These are phyloP conservation scores for Operophtera brumata DNA, from an alignment of 2,888 invertebrate genomes.

Conservation along the genomic window DNA sequence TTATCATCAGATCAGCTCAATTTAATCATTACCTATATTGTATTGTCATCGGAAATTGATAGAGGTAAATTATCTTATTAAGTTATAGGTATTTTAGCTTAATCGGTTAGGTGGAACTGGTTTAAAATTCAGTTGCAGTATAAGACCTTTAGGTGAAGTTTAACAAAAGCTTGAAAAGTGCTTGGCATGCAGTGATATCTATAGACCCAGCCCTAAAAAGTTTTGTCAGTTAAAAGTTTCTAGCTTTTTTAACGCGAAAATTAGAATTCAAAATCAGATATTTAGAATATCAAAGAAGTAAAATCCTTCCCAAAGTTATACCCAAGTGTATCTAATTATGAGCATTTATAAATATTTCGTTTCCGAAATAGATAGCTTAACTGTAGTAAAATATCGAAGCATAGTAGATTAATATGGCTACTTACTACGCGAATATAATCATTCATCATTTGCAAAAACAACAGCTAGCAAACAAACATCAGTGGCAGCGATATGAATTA, in stretches of 20 bases:
- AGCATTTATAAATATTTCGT: not conserved
- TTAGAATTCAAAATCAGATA: too few species aligned
- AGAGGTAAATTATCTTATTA: too few species aligned
- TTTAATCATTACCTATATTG: too few species aligned
- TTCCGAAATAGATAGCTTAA: not conserved
- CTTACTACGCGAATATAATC: slow-evolving; percentile 16
- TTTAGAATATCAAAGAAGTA: not conserved
- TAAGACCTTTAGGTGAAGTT: too few species aligned
- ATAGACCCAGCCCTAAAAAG: slow-evolving; percentile 3
- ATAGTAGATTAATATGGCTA: slow-evolving; percentile 11
- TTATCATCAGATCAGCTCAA: too few species aligned
- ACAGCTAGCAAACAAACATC: slow-evolving; percentile 18
- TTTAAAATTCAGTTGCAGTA: too few species aligned
- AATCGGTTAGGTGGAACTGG: too few species aligned
- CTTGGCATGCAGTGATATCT: slow-evolving; percentile 15
- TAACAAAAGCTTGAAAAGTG: slow-evolving; percentile 25
- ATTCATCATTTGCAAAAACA: slow-evolving; percentile 23
- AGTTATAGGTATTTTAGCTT: too few species aligned
- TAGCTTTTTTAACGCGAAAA: too few species aligned
- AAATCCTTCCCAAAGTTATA: not conserved
- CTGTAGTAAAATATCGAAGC: not conserved
- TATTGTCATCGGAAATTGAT: too few species aligned
- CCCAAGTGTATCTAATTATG: too few species aligned
- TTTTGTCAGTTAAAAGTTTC: too few species aligned
- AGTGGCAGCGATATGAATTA: slow-evolving; percentile 22